phyloP scores from a whole-genome alignment of 2,888 invertebrate genomes.

The Galeopsomyia nigrocyanea region DNA sequence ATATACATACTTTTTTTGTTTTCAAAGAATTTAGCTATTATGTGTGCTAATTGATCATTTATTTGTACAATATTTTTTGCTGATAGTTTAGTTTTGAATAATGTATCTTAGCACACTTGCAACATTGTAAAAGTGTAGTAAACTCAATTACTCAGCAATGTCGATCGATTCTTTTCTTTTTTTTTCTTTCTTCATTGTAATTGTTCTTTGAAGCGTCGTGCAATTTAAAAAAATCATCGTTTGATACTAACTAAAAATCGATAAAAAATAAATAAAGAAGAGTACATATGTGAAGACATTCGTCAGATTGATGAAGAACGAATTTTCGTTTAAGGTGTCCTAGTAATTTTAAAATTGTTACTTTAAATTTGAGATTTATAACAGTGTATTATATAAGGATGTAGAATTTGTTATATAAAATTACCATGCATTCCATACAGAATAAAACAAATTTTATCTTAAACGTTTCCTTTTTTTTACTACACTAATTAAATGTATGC shows the following conservation, averaged over 20 bases:
- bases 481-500: constrained; percentile 35
- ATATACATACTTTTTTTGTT: constrained; percentile 18
- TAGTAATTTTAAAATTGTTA: constrained; percentile 48
- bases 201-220: constrained; percentile 41
- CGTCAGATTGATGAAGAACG: constrained; percentile 32
- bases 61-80: constrained; percentile 22
- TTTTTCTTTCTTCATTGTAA: constrained; percentile 30
- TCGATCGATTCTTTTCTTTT: constrained; percentile 19
- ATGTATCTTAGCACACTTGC: constrained; percentile 10
- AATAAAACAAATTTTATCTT: constrained; percentile 48
- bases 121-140: constrained; percentile 18
- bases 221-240: constrained; percentile 42
- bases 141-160: constrained; percentile 15
- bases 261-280: constrained; percentile 18
- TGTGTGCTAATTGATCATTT: constrained; percentile 29
- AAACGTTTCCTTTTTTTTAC: constrained; percentile 41
- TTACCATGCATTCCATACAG: constrained; percentile 44
- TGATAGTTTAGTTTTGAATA: neutral
- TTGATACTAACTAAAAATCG: constrained; percentile 19
- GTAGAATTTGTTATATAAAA: constrained; percentile 43
- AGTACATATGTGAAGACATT: constrained; percentile 19
- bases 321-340: constrained; percentile 38
- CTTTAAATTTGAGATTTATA: constrained; percentile 46
- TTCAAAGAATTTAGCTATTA: constrained; percentile 8
- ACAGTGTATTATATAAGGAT: constrained; percentile 44